A percentile compares a stretch with the other conserved stretches of the same genome.
phyloP scores from a whole-genome alignment of 2,888 invertebrate species.

The Machimus rusticus region DNA sequence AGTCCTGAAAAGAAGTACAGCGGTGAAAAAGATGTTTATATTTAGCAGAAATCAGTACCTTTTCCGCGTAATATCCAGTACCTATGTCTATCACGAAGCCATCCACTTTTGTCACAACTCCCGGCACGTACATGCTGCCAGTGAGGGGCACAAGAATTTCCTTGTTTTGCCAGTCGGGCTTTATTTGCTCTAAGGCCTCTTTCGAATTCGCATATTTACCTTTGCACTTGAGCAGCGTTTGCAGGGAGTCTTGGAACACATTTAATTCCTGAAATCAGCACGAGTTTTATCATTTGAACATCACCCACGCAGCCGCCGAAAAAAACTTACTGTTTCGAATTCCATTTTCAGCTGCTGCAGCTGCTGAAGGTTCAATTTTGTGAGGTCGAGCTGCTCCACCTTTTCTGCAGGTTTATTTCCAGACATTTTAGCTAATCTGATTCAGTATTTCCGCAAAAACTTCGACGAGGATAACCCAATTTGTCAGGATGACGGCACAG shows the following conservation, averaged over 20 bases:
- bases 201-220: constrained; percentile 88
- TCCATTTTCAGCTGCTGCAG: constrained; percentile 85
- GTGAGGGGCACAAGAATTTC: constrained; percentile 93
- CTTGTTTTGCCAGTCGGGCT: constrained; percentile 78
- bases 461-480: background rate
- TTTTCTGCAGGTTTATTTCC: constrained; percentile 68
- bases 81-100: constrained; percentile 95
- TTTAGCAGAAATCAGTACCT: constrained; percentile 67
- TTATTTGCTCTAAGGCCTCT: constrained; percentile 82
- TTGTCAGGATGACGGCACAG: background rate
- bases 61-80: constrained; percentile 95
- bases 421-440: constrained; percentile 44
- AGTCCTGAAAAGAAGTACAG: constrained; percentile 62
- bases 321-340: constrained; percentile 76
- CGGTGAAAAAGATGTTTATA: background rate
- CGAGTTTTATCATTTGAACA: background rate
- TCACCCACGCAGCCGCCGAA: background rate
- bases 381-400: constrained; percentile 80
- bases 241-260: constrained; percentile 88
- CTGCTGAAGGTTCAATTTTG: constrained; percentile 80
- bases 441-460: background rate
- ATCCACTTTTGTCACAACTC: constrained; percentile 81
- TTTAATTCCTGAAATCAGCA: constrained; percentile 74
- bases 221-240: constrained; percentile 89
- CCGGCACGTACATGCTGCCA: constrained; percentile 97